Conservation (phyloP, 2,888 invertebrate species). For the Adelphocoris suturalis region DNA sequence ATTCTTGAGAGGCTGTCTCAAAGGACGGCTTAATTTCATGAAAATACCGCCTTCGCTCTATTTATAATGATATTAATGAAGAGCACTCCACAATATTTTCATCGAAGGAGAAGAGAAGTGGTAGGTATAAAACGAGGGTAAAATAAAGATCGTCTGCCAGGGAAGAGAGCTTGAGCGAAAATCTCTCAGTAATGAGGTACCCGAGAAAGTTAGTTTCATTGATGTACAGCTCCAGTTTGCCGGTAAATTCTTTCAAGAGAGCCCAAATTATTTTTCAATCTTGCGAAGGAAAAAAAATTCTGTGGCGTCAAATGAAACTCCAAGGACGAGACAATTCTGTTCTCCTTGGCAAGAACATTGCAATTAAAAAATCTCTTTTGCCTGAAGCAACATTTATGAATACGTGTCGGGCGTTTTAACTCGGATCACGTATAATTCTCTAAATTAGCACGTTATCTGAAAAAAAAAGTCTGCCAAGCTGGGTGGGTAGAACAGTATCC, state of each 20-base stretch:
- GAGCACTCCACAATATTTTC: not conserved
- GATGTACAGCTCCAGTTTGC: not conserved
- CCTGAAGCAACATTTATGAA: not conserved
- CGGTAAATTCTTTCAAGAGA: not conserved
- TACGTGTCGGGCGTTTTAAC: not conserved
- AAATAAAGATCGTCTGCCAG: not conserved
- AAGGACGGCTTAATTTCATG: not conserved
- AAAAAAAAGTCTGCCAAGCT: no score
- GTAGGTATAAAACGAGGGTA: not conserved
- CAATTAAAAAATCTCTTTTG: not conserved
- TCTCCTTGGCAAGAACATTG: not conserved
- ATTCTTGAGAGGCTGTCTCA: not conserved
- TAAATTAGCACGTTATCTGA: not conserved
- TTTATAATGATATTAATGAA: not conserved
- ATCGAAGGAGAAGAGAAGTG: not conserved
- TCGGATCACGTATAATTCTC: not conserved
- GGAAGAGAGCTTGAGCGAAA: not conserved
- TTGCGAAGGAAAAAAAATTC: not conserved
- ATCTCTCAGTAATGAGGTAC: conserved; percentile 30
- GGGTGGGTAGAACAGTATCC: no score
- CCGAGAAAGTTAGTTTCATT: not conserved
- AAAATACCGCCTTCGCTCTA: not conserved
- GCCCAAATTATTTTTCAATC: not conserved
- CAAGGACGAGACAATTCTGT: not conserved
- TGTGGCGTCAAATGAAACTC: not conserved